Conservation (phyloP, 2,888 invertebrate species). For the Standfussiana lucernea region DNA sequence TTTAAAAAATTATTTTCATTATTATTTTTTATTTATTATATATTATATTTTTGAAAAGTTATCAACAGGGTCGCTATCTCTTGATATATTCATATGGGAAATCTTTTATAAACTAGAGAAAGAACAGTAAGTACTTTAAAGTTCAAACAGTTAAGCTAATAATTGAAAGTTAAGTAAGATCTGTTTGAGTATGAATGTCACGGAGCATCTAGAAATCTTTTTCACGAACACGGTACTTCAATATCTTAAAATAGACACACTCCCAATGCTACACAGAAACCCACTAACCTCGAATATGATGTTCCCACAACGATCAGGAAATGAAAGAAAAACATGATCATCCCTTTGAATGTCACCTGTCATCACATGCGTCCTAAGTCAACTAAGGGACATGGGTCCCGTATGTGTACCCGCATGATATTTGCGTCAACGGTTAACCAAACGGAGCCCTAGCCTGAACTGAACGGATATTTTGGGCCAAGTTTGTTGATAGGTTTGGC, state of each 20-base stretch:
- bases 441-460: constrained; percentile 10
- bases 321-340: constrained; percentile 44
- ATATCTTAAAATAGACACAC: background rate
- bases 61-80: too few relatives aligned
- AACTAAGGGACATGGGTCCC: constrained; percentile 45
- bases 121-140: too few relatives aligned
- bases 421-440: constrained; percentile 16
- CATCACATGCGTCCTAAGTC: constrained; percentile 52
- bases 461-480: constrained; percentile 7
- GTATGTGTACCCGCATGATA: background rate
- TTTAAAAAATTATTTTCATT: too few relatives aligned
- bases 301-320: constrained; percentile 15
- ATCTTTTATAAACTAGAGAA: too few relatives aligned
- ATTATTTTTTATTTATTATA: too few relatives aligned
- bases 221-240: background rate
- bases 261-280: background rate
- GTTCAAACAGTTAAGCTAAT: too few relatives aligned
- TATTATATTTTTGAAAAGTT: too few relatives aligned
- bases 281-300: background rate
- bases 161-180: too few relatives aligned
- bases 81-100: too few relatives aligned
- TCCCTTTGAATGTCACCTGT: constrained; percentile 38
- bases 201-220: background rate
- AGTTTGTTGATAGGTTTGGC: constrained; percentile 4
- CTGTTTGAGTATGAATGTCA: background rate